phyloP scores from a whole-genome alignment of 2,113 vertebrate species.

The Ceyx margarethae region DNA sequence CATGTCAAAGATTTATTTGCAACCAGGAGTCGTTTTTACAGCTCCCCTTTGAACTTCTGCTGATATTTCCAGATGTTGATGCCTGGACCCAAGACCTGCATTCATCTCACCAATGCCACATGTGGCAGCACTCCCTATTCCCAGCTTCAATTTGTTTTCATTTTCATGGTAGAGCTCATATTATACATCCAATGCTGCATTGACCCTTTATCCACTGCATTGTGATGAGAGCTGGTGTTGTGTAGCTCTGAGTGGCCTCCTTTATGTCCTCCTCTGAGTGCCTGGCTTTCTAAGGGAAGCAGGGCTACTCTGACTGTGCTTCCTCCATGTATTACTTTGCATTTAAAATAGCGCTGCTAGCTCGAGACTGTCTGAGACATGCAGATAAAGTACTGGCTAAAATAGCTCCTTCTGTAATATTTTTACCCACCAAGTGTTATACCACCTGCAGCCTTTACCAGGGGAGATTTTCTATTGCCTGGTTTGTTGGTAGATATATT shows the following conservation, averaged over 20 bases:
- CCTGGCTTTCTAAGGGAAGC: background rate
- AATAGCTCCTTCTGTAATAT: background rate
- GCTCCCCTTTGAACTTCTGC: background rate
- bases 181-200: background rate
- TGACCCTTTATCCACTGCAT: background rate
- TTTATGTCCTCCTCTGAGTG: background rate
- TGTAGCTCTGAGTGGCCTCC: background rate
- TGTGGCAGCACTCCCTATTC: background rate
- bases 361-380: background rate
- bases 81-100: background rate
- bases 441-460: background rate
- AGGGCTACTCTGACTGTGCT: background rate
- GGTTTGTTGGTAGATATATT: background rate
- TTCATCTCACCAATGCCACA: fast-evolving
- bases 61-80: background rate
- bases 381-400: background rate
- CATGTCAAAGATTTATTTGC: slow-evolving; percentile 1
- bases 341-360: slow-evolving; percentile 9
- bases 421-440: background rate
- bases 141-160: background rate
- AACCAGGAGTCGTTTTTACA: background rate
- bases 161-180: background rate
- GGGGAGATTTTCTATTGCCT: slow-evolving; percentile 3
- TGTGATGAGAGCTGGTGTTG: background rate
- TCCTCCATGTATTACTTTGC: background rate